Base-by-base conservation (phyloP, 2,888 invertebrate genomes). In the Bimastos eiseni region DNA sequence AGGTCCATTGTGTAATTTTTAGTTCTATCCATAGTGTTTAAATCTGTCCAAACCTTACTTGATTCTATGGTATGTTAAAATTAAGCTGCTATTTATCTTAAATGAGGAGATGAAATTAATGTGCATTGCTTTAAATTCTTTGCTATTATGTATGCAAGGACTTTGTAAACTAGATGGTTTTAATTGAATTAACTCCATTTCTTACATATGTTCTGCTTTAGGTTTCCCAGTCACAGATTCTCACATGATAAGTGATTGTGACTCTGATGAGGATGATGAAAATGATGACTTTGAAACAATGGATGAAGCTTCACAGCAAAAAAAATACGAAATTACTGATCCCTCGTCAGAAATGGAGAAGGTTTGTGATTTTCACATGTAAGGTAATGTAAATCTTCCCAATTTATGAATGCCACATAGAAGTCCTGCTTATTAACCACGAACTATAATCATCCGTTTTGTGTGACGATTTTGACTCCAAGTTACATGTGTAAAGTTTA, bases 241-340 rank as follows among this genome's bases (percentile, higher is more conserved):
- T 70, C 70, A 70, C 30, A n/a, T 70, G 70, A 70, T n/a, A 70
- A 70, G 70, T 89, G 89, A 89, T 89, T 41, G 44, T 41, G 89
- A 89, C 44, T 33, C 33, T 89, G 90, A 88, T 88, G 88, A 84
- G 19, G 88, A 55, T 5, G 36, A 90, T 17, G 38, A 90, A 37
- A 33, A 90, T 36, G 36, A 90, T 34, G 41, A 90, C 30, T 33
- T 38, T 90, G 41, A 90, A 88, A 93, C 93, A 89, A 91, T 92
- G 70, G 93, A 93, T 91, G 93, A 93, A 91, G 93, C 93, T 83
- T 91, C 93, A 30, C 92, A 93, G 89, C 93, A 93, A 36, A 92
- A 93, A 33, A 38, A 91, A 90, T 36, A 44, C 34, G 41, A 90
- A 2, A 33, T 44, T 36, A 37, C 3, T 34, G 36, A 89, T 49